phyloP scores from a whole-genome alignment of 2,113 vertebrate species.

The Ceuthmochares aereus region DNA sequence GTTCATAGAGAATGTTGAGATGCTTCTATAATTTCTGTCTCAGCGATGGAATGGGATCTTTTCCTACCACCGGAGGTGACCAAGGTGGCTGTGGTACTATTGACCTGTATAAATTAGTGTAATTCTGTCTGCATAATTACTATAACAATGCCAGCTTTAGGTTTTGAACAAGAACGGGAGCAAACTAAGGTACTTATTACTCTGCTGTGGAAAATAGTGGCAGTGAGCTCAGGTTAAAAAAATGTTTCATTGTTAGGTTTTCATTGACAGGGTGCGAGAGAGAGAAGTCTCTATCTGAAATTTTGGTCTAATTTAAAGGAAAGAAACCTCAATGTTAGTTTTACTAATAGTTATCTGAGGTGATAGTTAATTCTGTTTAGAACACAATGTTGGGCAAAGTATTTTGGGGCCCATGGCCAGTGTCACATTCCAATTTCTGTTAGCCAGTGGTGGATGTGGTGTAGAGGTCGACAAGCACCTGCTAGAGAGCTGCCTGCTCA shows the following conservation, averaged over 20 bases:
- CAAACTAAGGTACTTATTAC: background rate
- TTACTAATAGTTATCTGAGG: background rate
- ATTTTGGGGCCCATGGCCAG: background rate
- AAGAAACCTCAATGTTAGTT: background rate
- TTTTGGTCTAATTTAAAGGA: background rate
- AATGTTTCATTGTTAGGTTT: background rate
- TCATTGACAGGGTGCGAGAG: background rate
- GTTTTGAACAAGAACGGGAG: background rate
- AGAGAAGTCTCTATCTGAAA: background rate
- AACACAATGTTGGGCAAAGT: background rate
- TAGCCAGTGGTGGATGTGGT: too few relatives aligned
- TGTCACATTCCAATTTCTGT: background rate
- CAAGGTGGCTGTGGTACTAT: background rate
- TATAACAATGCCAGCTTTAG: background rate
- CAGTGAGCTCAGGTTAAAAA: background rate
- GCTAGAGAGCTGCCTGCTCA: background rate
- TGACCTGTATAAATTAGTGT: background rate
- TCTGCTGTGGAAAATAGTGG: background rate
- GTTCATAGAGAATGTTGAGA: background rate
- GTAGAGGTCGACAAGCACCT: background rate
- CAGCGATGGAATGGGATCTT: background rate
- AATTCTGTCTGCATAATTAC: background rate
- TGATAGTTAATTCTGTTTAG: background rate
- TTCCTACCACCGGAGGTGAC: rapidly evolving
- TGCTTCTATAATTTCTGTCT: background rate